These are phyloP conservation scores for Sphaerophoria taeniata DNA, from an alignment of 2,888 invertebrate genomes.

Conservation along the genomic window DNA sequence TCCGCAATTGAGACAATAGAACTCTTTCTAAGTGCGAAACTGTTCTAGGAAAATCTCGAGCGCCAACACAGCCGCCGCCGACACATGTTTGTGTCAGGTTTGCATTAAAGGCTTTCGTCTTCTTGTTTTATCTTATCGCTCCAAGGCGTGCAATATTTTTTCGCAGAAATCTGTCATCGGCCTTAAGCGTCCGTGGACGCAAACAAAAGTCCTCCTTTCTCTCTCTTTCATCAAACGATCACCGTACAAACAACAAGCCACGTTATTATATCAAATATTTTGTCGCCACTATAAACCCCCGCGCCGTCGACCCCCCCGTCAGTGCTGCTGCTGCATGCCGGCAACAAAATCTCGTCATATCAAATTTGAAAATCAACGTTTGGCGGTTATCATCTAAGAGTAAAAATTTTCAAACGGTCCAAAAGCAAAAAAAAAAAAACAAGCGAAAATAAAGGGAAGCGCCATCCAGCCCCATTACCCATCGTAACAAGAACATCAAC, in stretches of 20 bases:
- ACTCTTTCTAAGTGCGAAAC: conserved; percentile 53
- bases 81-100: conserved; percentile 44
- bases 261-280: conserved; percentile 67
- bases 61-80: conserved; percentile 13
- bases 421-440: conserved; percentile 40
- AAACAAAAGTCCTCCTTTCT: background rate
- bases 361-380: conserved; percentile 73
- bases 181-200: conserved; percentile 70
- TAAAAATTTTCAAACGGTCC: conserved; percentile 28
- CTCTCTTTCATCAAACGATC: background rate
- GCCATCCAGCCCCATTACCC: conserved; percentile 73
- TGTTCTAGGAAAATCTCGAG: conserved; percentile 66
- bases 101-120: background rate
- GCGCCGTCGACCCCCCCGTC: conserved; percentile 32
- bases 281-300: conserved; percentile 57
- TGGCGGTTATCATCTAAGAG: conserved; percentile 73
- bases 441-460: conserved; percentile 65
- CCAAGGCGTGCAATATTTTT: conserved; percentile 68
- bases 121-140: background rate
- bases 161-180: conserved; percentile 74
- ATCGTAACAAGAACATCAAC: conserved; percentile 60
- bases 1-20: conserved; percentile 55
- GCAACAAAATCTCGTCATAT: conserved; percentile 58
- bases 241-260: conserved; percentile 6
- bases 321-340: background rate